A percentile compares a stretch with the other conserved stretches of the same genome.
Conservation (phyloP, 2,888 invertebrate species). For the Leptarthrus brevirostris region DNA sequence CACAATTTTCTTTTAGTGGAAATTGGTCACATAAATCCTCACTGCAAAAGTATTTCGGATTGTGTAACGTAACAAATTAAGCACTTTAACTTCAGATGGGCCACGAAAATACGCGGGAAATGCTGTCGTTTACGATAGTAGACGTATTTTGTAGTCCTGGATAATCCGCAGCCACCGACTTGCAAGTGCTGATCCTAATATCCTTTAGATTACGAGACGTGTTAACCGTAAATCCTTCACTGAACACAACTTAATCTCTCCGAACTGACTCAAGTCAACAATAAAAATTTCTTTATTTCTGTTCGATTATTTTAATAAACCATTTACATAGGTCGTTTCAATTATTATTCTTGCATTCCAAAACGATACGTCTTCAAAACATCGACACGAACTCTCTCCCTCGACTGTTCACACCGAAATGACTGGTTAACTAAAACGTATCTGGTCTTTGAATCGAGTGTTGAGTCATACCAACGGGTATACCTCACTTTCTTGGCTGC, state of each 20-base stretch:
- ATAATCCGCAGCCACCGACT: no score
- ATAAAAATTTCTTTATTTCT: no score
- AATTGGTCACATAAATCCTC: constrained; percentile 3
- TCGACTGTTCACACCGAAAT: constrained; percentile 46
- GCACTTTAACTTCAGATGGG: neutral
- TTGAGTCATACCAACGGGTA: constrained; percentile 40
- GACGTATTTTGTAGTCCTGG: constrained; percentile 9
- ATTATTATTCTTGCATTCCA: constrained; percentile 7
- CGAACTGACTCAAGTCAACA: neutral
- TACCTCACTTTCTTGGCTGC: constrained; percentile 15
- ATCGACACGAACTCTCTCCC: constrained; percentile 19
- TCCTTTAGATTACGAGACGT: no score
- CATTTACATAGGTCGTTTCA: neutral
- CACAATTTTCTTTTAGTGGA: neutral
- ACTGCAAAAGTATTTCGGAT: constrained; percentile 11
- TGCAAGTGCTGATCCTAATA: no score
- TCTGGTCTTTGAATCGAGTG: constrained; percentile 46
- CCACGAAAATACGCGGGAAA: constrained; percentile 22
- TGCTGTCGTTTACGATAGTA: neutral
- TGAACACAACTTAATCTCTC: neutral
- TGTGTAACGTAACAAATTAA: constrained; percentile 1
- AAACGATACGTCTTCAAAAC: neutral
- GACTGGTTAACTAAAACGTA: constrained; percentile 31
- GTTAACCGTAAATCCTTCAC: no score
- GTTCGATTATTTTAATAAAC: neutral